Percentiles rank a stretch among this genome's conserved stretches.
Evolutionary conservation across 1,140 invertebrate genomes (phyloP).

Genomic region (Amphibalanus amphitrite): DNA sequence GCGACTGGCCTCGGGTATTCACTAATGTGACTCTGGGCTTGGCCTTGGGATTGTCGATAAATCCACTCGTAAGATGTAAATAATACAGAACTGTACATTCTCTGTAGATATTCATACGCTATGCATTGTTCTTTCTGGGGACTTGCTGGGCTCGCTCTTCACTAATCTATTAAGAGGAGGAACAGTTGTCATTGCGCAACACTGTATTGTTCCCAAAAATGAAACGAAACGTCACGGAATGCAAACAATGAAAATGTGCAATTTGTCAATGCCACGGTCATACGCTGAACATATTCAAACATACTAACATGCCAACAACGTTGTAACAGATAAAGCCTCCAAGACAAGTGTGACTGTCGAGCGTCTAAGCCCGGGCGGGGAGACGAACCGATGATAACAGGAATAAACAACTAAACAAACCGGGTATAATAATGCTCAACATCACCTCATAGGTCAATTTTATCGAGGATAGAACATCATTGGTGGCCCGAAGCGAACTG

Average conservation of each 20-base stretch:
- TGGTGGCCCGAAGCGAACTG: too few relatives aligned
- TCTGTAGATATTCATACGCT: background rate
- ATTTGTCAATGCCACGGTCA: background rate
- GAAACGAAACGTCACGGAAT: background rate
- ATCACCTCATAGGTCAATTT: background rate
- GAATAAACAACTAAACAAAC: background rate
- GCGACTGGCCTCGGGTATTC: background rate
- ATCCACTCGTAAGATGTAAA: background rate
- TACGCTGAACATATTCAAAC: background rate
- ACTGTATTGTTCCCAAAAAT: background rate
- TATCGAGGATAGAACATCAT: background rate
- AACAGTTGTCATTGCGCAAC: too few relatives aligned
- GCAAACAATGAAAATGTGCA: background rate
- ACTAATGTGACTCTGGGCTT: background rate
- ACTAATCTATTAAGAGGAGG: too few relatives aligned
- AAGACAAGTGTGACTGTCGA: background rate
- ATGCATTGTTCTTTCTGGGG: background rate
- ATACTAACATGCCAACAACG: background rate
- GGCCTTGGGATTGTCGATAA: background rate
- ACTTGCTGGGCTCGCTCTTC: too few relatives aligned
- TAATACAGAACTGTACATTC: background rate
- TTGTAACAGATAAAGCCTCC: background rate
- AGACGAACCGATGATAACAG: background rate
- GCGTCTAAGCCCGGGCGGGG: background rate
- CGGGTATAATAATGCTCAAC: too few relatives aligned